Percentiles rank a stretch among this genome's conserved stretches.
These are phyloP conservation scores for Andrena dorsata DNA, from an alignment of 2,888 invertebrate genomes.

Conservation along the genomic window DNA sequence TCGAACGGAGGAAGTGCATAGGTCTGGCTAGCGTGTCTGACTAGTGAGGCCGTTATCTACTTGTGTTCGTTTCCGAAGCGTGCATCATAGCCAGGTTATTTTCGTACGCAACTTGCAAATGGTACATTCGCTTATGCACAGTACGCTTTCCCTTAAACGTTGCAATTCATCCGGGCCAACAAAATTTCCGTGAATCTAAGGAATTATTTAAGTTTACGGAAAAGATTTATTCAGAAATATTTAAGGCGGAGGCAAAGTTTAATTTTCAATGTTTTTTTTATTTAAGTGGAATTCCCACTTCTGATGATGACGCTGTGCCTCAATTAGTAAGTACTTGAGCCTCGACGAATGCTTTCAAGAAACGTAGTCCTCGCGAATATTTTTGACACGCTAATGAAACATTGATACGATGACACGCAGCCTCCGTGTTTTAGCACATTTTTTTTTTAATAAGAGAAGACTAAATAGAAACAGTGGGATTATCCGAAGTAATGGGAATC, in stretches of 20 bases:
- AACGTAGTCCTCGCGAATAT: constrained; percentile 17
- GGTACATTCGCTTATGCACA: not conserved
- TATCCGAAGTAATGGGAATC: constrained; percentile 33
- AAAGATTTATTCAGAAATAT: too few species aligned
- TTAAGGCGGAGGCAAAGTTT: not conserved
- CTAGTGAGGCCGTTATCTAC: constrained; percentile 78
- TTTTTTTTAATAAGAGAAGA: constrained; percentile 38
- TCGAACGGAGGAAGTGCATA: constrained; percentile 27
- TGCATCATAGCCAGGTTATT: not conserved
- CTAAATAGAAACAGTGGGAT: constrained; percentile 51
- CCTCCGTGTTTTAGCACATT: constrained; percentile 70
- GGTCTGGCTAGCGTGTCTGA: constrained; percentile 69
- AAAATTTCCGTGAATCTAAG: too few species aligned
- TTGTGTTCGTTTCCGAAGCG: constrained; percentile 57
- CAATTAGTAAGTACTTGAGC: constrained; percentile 53
- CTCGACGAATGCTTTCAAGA: constrained; percentile 21
- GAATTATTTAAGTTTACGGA: too few species aligned
- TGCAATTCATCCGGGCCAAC: too few species aligned
- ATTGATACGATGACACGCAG: constrained; percentile 44
- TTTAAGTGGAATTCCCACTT: constrained; percentile 31
- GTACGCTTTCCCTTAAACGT: not conserved
- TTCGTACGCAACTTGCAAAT: not conserved
- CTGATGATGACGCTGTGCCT: constrained; percentile 29
- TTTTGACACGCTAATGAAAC: constrained; percentile 12
- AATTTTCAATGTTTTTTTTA: constrained; percentile 14